phyloP scores from a whole-genome alignment of 2,113 vertebrate genomes.

The Aix galericulata region DNA sequence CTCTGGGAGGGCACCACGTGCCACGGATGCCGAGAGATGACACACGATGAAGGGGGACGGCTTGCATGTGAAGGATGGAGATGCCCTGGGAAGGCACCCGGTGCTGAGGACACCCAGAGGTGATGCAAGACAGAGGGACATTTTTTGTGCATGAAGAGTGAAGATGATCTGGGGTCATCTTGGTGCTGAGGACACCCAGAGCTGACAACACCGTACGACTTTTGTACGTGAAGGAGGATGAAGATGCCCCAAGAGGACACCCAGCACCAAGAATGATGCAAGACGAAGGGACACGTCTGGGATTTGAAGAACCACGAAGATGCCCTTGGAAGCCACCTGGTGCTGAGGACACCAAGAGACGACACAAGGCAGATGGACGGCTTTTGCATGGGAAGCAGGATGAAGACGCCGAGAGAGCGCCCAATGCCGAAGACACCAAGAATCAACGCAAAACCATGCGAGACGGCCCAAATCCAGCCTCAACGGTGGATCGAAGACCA shows the following conservation, averaged over 20 bases:
- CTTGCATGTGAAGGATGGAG: neutral
- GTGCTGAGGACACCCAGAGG: neutral
- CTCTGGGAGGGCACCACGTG: neutral
- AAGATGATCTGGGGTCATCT: neutral
- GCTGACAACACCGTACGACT: neutral
- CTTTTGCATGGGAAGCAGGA: fast-evolving
- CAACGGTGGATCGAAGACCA: neutral
- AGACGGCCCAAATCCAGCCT: neutral
- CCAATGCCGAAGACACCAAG: fast-evolving
- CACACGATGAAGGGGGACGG: neutral
- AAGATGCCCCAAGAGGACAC: neutral
- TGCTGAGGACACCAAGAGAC: neutral
- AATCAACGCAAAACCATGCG: neutral
- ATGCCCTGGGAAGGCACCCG: neutral
- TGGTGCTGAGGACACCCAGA: neutral
- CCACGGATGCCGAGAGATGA: too few relatives aligned
- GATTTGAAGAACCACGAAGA: neutral
- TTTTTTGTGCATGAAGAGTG: neutral
- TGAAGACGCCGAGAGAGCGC: fast-evolving
- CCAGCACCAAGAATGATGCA: neutral
- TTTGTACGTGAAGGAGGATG: neutral
- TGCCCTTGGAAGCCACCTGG: neutral
- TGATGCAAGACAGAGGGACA: neutral
- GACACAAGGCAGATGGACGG: fast-evolving
- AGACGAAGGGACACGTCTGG: neutral